Conservation (phyloP, 2,797 vertebrate genomes). For the Ibycter americanus region DNA sequence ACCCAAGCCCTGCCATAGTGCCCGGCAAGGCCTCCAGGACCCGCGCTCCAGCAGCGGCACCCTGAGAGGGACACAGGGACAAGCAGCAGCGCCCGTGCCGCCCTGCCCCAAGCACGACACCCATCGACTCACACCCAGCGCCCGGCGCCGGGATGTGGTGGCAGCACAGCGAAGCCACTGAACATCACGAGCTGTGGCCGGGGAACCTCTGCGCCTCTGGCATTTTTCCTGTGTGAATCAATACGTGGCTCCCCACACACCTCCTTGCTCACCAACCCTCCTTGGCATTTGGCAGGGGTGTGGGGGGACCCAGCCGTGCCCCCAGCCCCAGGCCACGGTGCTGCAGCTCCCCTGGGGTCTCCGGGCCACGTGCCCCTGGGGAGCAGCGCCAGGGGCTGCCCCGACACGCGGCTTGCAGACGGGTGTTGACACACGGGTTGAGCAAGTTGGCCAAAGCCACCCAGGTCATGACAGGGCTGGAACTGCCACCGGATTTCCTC, state of each 20-base stretch:
- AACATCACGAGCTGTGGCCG: accelerated
- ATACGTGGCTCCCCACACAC: accelerated
- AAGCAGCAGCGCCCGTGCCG: background rate
- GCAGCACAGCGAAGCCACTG: background rate
- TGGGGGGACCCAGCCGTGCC: accelerated
- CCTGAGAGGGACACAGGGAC: accelerated
- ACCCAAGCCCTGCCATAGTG: accelerated
- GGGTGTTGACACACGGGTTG: background rate
- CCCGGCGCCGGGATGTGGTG: accelerated
- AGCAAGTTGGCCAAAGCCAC: conserved; percentile 40
- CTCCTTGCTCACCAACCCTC: accelerated
- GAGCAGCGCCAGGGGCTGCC: background rate
- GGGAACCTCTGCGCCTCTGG: background rate
- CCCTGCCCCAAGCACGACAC: background rate
- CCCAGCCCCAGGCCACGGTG: accelerated
- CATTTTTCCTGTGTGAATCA: accelerated
- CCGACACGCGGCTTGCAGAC: background rate
- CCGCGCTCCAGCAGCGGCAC: accelerated
- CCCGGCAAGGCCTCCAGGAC: background rate
- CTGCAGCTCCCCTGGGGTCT: background rate
- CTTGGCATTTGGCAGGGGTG: accelerated
- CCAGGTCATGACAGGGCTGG: background rate
- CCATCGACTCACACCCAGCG: accelerated
- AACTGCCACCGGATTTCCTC: conserved; percentile 40
- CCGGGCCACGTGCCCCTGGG: accelerated